These are phyloP conservation scores for Vanessa cardui DNA, from an alignment of 2,888 invertebrate genomes.

Conservation along the genomic window DNA sequence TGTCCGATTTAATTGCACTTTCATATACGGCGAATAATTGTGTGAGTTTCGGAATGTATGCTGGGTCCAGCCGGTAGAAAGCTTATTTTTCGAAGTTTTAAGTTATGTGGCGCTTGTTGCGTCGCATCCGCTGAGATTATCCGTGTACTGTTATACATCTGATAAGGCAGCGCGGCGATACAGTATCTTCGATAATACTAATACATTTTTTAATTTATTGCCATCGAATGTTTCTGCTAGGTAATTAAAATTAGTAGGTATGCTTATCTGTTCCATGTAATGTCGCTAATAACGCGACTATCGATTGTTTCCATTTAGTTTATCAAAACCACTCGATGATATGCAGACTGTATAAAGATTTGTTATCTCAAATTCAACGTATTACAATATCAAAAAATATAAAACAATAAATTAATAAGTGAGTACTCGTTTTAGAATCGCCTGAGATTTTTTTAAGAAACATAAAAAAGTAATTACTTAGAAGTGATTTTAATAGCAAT, in stretches of 20 bases:
- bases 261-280: constrained; percentile 65
- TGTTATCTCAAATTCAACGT: no score
- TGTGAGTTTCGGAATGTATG: constrained; percentile 58
- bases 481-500: no score
- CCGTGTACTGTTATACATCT: constrained; percentile 61
- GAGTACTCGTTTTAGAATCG: no score
- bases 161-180: constrained; percentile 62
- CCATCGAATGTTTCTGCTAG: constrained; percentile 54
- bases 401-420: no score
- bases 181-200: constrained; percentile 64
- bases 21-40: constrained; percentile 31
- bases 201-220: constrained; percentile 51
- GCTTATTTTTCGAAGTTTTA: constrained; percentile 51
- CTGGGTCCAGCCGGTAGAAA: constrained; percentile 60
- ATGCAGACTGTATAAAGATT: no score
- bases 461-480: no score
- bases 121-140: constrained; percentile 40
- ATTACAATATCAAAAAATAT: no score
- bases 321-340: constrained; percentile 32
- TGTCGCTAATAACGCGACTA: constrained; percentile 45
- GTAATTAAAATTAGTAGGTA: constrained; percentile 58
- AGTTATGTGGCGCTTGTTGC: constrained; percentile 30
- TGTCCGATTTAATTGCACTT: constrained; percentile 37
- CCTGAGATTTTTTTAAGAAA: no score
- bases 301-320: constrained; percentile 45